Evolutionary conservation across 2,797 vertebrate species (phyloP), one percentile per base, ranked within the genome.

Genomic region (Champsocephalus gunnari): DNA sequence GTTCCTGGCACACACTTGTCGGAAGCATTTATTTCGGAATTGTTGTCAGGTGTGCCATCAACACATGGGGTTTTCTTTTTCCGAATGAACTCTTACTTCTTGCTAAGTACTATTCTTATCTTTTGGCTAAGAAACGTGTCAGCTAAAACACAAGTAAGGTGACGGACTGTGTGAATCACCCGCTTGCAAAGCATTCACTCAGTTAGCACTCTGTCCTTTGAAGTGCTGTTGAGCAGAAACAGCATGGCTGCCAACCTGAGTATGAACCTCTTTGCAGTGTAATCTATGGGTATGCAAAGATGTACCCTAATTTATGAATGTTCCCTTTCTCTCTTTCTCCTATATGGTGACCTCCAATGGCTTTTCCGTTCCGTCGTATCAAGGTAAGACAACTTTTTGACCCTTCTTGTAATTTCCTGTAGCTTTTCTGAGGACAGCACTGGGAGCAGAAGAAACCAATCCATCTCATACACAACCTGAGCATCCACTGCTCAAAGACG

Each of bases 381-480:
- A 89, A 95, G 94, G 94, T 94, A 94, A 94, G 94, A 91, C 14
- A 89, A 67, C n/a, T 59, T 71, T 58, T 12, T 9, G 64, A 1
- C 38, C n/a, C 1, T 14, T 43, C 14, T 34, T 54, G 19, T 43
- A n/a, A 62, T 68, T 80, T 64, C 24, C 44, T 57, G 6, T 2
- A 48, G 72, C 49, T 80, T 66, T 56, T 64, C 49, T 12, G 32
- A 49, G 51, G 44, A 24, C 10, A 44, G 16, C 17, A 54, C 0
- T 14, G 34, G 3, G 50, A 9, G 49, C 19, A 43, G 21, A 34
- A 43, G 9, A 61, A 41, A 50, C 64, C 65, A 34, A 1, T 3
- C 43, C 41, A 6, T 44, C 12, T 5, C 2, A 24, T 24, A 53
- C 63, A 61, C 32, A 62, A 57, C 54, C 57, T 43, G 44, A 41